Conservation (phyloP, 2,888 invertebrate species). For the Bellardia bayeri region DNA sequence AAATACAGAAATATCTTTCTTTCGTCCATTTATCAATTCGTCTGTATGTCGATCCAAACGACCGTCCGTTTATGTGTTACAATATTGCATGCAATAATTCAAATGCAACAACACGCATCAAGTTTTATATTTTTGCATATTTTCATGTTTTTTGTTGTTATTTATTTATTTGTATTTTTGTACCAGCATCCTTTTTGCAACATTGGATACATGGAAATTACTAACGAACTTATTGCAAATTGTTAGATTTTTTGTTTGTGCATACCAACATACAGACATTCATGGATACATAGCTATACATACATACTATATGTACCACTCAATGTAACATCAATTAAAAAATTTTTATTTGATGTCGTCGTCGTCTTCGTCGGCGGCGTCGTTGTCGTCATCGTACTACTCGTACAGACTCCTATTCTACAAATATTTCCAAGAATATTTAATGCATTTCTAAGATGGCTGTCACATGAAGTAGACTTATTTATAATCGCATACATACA, state of each 20-base stretch:
- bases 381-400: not conserved
- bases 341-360: conserved; percentile 73
- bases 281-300: not conserved
- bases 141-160: conserved; percentile 32
- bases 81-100: conserved; percentile 74
- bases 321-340: conserved; percentile 74
- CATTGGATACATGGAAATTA: conserved; percentile 18
- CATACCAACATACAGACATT: not conserved
- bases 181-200: conserved; percentile 46
- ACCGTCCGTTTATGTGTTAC: conserved; percentile 20
- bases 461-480: conserved; percentile 65
- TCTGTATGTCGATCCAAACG: conserved; percentile 19
- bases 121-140: conserved; percentile 70
- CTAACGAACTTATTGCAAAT: conserved; percentile 13
- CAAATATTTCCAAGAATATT: conserved; percentile 62
- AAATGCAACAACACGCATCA: conserved; percentile 72
- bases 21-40: conserved; percentile 13
- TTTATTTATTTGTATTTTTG: conserved; percentile 26
- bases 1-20: conserved; percentile 1
- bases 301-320: conserved; percentile 15
- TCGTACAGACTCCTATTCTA: conserved; percentile 34
- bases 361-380: conserved; percentile 16
- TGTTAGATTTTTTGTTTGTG: not conserved
- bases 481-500: conserved; percentile 39
- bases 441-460: conserved; percentile 74